Evolutionary conservation across 2,888 invertebrate genomes (phyloP), one percentile per base, ranked within the genome.

Genomic region (Osedax frankpressi): DNA sequence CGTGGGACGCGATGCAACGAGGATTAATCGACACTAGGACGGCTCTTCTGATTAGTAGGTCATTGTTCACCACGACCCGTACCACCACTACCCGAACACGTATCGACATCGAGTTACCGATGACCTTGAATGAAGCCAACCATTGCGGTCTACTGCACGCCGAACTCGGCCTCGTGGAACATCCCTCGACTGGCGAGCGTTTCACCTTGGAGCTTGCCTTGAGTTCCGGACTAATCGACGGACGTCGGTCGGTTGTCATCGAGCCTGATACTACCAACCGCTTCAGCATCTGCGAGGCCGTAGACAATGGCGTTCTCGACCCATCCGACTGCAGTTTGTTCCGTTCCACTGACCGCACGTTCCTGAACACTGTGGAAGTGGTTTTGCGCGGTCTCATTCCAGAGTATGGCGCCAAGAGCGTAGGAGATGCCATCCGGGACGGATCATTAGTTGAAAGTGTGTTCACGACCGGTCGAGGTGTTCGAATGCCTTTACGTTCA

Each of bases 1-100:
- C 96, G 76, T 85, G 93, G 77, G 93, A 94, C 87, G 94, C 94
- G 29, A 93, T 95, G 80, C 92, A 93, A 82, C 89, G 90, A 80
- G 93, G 94, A 82, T 88, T 95, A 71, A 90, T 90, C 83, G 94
- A 94, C 81, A 91, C 93, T 1, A 77, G 78, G 73, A 78, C 78
- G 3, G 75, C 74, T 24, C 72, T 76, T n/a, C 70, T 78, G 30
- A 76, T 77, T 30, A 44, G 44, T 11, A 75, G 76, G 25, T 75
- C 74, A n/a, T 71, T 75, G 27, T 30, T 70, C 71, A 72, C 70
- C 25, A 73, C 74, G 30, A 65, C 69, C 3, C 25, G 68, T 11
- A n/a, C n/a, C n/a, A n/a, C n/a, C n/a, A n/a, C n/a, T n/a, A n/a
- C n/a, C n/a, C n/a, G n/a, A n/a, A n/a, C n/a, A n/a, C n/a, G n/a